A percentile compares a stretch with the other conserved stretches of the same genome.
These are phyloP conservation scores for Pediacus dermestoides DNA, from an alignment of 2,888 invertebrate genomes.

Conservation along the genomic window DNA sequence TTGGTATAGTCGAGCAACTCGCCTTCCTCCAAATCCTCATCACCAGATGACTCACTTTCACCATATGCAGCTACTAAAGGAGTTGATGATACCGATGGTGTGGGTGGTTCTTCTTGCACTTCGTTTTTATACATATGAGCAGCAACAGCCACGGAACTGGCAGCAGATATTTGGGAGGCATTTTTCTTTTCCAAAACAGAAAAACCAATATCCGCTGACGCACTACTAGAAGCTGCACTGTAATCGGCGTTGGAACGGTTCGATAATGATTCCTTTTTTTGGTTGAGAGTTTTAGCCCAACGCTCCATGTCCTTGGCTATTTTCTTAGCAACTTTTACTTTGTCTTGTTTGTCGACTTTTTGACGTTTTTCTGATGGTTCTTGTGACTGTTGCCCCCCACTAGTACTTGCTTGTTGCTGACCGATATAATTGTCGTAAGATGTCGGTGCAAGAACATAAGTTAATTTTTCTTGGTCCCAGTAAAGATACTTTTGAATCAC, in stretches of 20 bases:
- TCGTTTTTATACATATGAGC: slow-evolving; percentile 28
- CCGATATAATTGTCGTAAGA: slow-evolving; percentile 36
- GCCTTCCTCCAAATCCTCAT: slow-evolving; percentile 63
- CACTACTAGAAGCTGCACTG: slow-evolving; percentile 49
- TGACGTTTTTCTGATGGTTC: slow-evolving; percentile 38
- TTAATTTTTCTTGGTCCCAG: slow-evolving; percentile 78
- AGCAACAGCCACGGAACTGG: slow-evolving; percentile 7
- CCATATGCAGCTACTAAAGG: slow-evolving; percentile 77
- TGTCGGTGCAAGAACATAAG: slow-evolving; percentile 57
- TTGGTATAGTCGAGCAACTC: slow-evolving; percentile 85
- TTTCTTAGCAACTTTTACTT: slow-evolving; percentile 95
- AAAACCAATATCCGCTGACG: slow-evolving; percentile 90
- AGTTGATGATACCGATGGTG: slow-evolving; percentile 42
- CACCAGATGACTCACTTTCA: slow-evolving; percentile 60
- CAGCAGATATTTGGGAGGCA: slow-evolving; percentile 12
- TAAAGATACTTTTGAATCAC: slow-evolving; percentile 89
- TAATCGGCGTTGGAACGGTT: slow-evolving; percentile 30
- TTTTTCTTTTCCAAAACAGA: slow-evolving; percentile 82
- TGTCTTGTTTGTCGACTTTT: slow-evolving; percentile 78
- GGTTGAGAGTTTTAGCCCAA: slow-evolving; percentile 97
- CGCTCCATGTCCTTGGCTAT: slow-evolving; percentile 93
- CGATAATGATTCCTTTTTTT: slow-evolving; percentile 76
- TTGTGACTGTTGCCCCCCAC: slow-evolving; percentile 19
- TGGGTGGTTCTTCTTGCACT: slow-evolving; percentile 23
- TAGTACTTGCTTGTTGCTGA: not conserved